phyloP scores from a whole-genome alignment of 2,888 invertebrate species.

The Choreutis nemorana region DNA sequence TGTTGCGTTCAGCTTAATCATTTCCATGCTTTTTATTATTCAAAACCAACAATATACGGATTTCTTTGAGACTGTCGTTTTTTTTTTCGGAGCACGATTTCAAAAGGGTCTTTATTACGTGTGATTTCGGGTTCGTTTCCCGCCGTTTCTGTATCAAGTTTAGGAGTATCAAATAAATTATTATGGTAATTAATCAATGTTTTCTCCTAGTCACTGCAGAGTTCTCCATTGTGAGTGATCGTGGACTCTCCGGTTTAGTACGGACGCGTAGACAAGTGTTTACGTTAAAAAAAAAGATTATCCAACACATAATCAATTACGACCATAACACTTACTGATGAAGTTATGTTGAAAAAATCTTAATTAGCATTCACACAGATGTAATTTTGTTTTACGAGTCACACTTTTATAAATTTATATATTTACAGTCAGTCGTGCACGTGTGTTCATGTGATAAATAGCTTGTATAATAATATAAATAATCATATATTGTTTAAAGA shows the following conservation, averaged over 20 bases:
- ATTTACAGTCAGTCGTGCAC: too few species aligned
- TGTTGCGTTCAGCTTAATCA: slow-evolving; percentile 60
- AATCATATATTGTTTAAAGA: too few species aligned
- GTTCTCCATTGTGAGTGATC: slow-evolving; percentile 57
- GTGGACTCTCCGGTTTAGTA: slow-evolving; percentile 32
- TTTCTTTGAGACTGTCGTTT: slow-evolving; percentile 50
- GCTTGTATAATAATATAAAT: too few species aligned
- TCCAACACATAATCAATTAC: too few species aligned
- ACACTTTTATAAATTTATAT: too few species aligned
- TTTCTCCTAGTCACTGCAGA: slow-evolving; percentile 62
- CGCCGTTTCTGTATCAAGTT: slow-evolving; percentile 45
- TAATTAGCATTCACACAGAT: too few species aligned
- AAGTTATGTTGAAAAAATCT: too few species aligned
- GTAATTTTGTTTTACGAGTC: too few species aligned
- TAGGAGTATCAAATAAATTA: slow-evolving; percentile 66
- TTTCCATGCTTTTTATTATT: slow-evolving; percentile 57
- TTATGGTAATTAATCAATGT: slow-evolving; percentile 68
- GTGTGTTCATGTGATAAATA: too few species aligned
- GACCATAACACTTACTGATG: too few species aligned
- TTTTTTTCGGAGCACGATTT: slow-evolving; percentile 2
- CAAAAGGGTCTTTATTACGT: too few species aligned
- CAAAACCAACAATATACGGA: slow-evolving; percentile 50
- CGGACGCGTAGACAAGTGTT: slow-evolving; percentile 6
- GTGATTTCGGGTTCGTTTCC: slow-evolving; percentile 27
- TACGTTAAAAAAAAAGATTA: too few species aligned